Percentiles rank a stretch among this genome's conserved stretches.
Evolutionary conservation across 2,113 vertebrate genomes (phyloP).

Genomic region (Vicugna pacos): DNA sequence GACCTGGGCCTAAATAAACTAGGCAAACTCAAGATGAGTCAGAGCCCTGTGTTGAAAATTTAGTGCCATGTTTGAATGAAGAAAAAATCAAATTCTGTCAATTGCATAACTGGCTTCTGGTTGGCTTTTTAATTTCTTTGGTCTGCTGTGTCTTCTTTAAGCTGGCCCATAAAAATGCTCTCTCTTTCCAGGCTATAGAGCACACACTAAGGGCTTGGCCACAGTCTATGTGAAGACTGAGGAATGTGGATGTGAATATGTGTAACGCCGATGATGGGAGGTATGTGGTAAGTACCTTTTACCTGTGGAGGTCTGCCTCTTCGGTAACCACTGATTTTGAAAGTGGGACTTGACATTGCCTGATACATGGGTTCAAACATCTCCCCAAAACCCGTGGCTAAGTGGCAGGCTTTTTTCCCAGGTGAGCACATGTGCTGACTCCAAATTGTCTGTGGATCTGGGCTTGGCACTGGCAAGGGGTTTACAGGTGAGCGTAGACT

Average conservation of each 20-base stretch:
- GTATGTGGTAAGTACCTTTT: neutral
- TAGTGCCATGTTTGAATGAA: neutral
- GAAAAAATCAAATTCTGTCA: neutral
- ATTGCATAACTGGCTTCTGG: neutral
- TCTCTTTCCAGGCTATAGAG: neutral
- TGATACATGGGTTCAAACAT: neutral
- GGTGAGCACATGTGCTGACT: neutral
- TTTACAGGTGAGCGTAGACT: neutral
- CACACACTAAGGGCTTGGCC: neutral
- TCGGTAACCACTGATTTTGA: neutral
- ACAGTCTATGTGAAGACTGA: neutral
- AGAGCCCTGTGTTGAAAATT: neutral
- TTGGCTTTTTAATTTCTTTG: neutral
- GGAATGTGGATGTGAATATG: neutral
- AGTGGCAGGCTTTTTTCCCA: neutral
- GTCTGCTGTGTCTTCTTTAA: constrained; percentile 12
- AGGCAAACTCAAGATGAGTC: neutral
- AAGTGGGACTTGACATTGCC: neutral
- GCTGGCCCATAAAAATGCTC: constrained; percentile 33
- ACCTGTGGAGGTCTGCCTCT: neutral
- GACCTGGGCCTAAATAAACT: neutral
- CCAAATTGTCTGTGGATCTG: neutral
- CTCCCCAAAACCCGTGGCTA: neutral
- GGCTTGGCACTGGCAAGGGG: neutral
- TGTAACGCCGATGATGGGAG: too few species aligned